phyloP scores from a whole-genome alignment of 2,113 vertebrate species.

The Speoplatyrhinus poulsoni region DNA sequence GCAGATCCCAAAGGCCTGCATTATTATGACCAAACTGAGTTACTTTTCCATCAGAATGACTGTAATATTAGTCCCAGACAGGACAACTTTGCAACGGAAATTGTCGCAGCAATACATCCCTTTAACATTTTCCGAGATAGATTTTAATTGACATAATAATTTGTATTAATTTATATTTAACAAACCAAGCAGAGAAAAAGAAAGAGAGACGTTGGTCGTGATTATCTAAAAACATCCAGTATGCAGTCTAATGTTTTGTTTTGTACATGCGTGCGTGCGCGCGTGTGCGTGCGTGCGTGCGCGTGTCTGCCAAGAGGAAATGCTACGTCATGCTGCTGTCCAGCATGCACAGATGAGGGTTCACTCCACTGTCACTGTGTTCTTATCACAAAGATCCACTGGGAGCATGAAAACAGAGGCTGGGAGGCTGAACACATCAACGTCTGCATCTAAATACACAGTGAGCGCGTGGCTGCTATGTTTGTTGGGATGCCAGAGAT shows the following conservation, averaged over 20 bases:
- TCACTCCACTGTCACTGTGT: slow-evolving; percentile 49
- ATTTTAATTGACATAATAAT: too few species aligned
- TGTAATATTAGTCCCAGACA: too few species aligned
- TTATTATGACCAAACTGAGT: too few species aligned
- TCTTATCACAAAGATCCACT: slow-evolving; percentile 44
- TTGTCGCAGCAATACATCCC: too few species aligned
- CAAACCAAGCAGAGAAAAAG: neutral
- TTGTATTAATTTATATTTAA: neutral
- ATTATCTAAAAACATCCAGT: neutral
- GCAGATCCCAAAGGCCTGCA: too few species aligned
- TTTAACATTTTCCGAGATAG: too few species aligned
- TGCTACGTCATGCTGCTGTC: slow-evolving; percentile 64
- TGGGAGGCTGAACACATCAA: slow-evolving; percentile 18
- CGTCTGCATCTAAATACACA: slow-evolving; percentile 38
- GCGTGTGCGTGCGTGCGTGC: neutral
- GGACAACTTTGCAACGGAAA: too few species aligned
- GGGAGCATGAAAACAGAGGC: slow-evolving; percentile 22
- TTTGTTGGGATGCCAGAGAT: neutral
- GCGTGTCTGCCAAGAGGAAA: slow-evolving; percentile 44
- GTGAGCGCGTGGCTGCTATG: neutral
- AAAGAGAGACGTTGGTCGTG: neutral
- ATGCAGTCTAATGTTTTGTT: neutral
- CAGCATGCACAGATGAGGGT: slow-evolving; percentile 42
- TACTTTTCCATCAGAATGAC: too few species aligned
- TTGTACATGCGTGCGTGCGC: neutral